Evolutionary conservation across 2,113 vertebrate genomes (phyloP).

Genomic region (Meleagris gallopavo): DNA sequence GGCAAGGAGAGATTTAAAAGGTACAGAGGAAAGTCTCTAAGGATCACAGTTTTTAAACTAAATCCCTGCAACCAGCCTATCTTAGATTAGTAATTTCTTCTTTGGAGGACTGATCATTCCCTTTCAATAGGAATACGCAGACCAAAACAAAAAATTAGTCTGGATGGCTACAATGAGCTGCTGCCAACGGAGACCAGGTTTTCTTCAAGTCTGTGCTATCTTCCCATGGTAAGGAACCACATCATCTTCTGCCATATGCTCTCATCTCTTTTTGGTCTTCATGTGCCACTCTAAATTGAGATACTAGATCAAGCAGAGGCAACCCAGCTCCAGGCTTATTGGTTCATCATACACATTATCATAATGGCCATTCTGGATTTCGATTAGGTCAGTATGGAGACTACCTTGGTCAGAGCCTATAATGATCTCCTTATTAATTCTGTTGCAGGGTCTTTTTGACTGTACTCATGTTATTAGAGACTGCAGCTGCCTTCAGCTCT

Average conservation of each 20-base stretch:
- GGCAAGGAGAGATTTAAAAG: not conserved
- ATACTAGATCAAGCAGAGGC: conserved; percentile 77
- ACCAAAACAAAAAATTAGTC: not conserved
- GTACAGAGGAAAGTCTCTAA: not conserved
- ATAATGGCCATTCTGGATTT: conserved; percentile 81
- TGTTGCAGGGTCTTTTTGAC: conserved; percentile 75
- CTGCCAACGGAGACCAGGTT: not conserved
- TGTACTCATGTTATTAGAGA: conserved; percentile 78
- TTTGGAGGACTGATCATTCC: not conserved
- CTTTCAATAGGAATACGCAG: not conserved
- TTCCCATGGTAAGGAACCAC: not conserved
- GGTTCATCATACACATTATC: conserved; percentile 78
- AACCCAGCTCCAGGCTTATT: conserved; percentile 77
- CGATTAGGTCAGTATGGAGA: conserved; percentile 82
- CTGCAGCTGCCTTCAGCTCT: conserved; percentile 74
- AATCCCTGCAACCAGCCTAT: not conserved
- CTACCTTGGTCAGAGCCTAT: conserved; percentile 79
- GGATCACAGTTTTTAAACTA: not conserved
- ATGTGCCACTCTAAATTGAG: conserved; percentile 75
- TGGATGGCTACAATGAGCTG: not conserved
- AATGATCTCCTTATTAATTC: conserved; percentile 85
- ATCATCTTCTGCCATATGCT: not conserved
- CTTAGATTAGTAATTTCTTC: not conserved
- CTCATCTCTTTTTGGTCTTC: conserved; percentile 66
- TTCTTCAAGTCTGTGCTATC: not conserved